phyloP scores from a whole-genome alignment of 2,113 vertebrate species.

The Myiagra hebetior region DNA sequence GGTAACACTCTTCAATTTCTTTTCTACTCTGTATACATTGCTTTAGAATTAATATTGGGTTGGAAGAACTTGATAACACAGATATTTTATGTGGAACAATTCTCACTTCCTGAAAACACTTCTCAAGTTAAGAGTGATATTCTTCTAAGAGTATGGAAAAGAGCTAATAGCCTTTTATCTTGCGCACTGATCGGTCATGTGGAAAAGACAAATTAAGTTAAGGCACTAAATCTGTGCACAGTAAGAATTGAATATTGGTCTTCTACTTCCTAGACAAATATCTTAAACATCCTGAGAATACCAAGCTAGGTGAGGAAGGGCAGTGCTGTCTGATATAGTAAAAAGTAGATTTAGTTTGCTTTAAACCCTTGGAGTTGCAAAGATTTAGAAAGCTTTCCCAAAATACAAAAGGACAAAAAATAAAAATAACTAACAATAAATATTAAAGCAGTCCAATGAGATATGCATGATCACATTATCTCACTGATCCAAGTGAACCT shows the following conservation, averaged over 20 bases:
- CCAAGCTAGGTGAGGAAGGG: neutral
- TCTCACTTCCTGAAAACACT: neutral
- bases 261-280: neutral
- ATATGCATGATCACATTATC: neutral
- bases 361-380: neutral
- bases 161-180: neutral
- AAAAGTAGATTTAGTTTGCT: neutral
- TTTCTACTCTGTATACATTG: neutral
- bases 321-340: neutral
- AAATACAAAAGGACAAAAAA: neutral
- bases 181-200: neutral
- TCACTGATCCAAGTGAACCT: neutral
- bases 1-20: neutral
- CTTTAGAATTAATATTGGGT: neutral
- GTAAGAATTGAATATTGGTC: neutral
- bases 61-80: neutral
- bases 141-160: neutral
- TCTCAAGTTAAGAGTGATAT: neutral
- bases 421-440: neutral
- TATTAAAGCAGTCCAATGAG: neutral
- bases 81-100: neutral
- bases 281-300: neutral
- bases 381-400: neutral
- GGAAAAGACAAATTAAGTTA: slow-evolving; percentile 10
- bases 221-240: neutral